Conservation (phyloP, 2,113 vertebrate genomes). For the Chunga burmeisteri region DNA sequence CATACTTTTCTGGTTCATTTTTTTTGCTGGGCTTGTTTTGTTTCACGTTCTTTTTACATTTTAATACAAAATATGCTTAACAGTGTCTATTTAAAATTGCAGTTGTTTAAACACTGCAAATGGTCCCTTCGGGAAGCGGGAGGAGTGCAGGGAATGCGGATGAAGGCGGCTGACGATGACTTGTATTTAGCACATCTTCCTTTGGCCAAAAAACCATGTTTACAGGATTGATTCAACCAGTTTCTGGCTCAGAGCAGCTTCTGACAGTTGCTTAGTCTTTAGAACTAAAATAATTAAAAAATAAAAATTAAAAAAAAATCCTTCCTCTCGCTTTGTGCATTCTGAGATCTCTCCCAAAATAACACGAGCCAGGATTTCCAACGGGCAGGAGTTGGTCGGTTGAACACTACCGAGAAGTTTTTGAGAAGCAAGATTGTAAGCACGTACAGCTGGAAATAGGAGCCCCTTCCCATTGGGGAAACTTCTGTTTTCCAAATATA, state of each 20-base stretch:
- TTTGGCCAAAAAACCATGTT: background rate
- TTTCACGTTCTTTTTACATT: constrained; percentile 1
- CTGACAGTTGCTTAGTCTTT: background rate
- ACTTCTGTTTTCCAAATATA: background rate
- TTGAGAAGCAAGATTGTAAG: background rate
- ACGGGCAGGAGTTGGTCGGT: background rate
- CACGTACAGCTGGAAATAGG: background rate
- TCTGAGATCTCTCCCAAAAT: background rate
- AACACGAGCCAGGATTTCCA: accelerated
- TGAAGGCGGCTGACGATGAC: accelerated
- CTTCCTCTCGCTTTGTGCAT: background rate
- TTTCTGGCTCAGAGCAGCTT: background rate
- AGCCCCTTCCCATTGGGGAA: background rate
- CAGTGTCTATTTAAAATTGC: background rate
- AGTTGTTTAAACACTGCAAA: constrained; percentile 16
- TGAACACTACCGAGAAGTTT: background rate
- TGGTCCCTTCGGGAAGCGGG: background rate
- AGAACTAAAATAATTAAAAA: background rate
- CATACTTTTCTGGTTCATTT: background rate
- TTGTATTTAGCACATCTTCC: background rate
- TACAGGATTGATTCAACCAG: background rate
- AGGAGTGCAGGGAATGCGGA: background rate
- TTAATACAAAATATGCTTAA: constrained; percentile 18
- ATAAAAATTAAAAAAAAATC: background rate
- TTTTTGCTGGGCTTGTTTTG: background rate